Percentiles rank a stretch among this genome's conserved stretches.
phyloP scores from a whole-genome alignment of 2,797 vertebrate species.

The Pseudochaenichthys georgianus region DNA sequence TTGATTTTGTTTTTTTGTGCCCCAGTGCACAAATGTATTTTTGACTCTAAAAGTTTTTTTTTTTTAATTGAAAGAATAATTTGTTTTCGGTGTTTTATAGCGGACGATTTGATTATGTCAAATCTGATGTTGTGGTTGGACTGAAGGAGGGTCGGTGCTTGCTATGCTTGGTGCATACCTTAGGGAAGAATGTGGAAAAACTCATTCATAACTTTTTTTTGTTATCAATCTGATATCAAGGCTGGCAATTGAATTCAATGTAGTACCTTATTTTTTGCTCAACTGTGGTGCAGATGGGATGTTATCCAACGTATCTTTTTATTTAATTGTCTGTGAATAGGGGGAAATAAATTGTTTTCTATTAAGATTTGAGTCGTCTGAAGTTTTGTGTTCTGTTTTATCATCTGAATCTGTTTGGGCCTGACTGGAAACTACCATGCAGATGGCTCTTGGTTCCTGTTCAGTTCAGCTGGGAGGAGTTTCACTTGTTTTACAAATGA shows the following conservation, averaged over 20 bases:
- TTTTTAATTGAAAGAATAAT: slow-evolving; percentile 86
- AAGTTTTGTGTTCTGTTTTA: slow-evolving; percentile 8
- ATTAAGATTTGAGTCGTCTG: slow-evolving; percentile 67
- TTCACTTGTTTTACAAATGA: too few relatives aligned
- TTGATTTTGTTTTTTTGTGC: slow-evolving; percentile 75
- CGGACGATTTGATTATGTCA: slow-evolving; percentile 77
- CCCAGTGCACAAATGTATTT: slow-evolving; percentile 81
- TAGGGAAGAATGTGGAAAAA: slow-evolving; percentile 68
- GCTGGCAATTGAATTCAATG: slow-evolving; percentile 61
- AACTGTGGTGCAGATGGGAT: slow-evolving; percentile 84
- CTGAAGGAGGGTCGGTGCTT: slow-evolving; percentile 65
- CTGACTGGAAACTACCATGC: too few relatives aligned
- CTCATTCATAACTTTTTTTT: slow-evolving; percentile 70
- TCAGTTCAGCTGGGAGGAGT: too few relatives aligned
- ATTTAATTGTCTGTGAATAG: slow-evolving; percentile 84
- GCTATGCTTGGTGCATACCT: slow-evolving; percentile 65
- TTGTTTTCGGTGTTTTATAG: slow-evolving; percentile 85
- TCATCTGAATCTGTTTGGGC: background rate
- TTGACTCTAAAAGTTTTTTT: slow-evolving; percentile 88
- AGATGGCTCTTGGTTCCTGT: too few relatives aligned
- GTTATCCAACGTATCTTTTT: slow-evolving; percentile 82
- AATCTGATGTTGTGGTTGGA: slow-evolving; percentile 68
- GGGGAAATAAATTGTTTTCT: slow-evolving; percentile 86
- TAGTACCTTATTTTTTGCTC: slow-evolving; percentile 53
- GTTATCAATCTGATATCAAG: slow-evolving; percentile 69